Conservation (phyloP, 2,113 vertebrate species). For the Cebidichthys violaceus region DNA sequence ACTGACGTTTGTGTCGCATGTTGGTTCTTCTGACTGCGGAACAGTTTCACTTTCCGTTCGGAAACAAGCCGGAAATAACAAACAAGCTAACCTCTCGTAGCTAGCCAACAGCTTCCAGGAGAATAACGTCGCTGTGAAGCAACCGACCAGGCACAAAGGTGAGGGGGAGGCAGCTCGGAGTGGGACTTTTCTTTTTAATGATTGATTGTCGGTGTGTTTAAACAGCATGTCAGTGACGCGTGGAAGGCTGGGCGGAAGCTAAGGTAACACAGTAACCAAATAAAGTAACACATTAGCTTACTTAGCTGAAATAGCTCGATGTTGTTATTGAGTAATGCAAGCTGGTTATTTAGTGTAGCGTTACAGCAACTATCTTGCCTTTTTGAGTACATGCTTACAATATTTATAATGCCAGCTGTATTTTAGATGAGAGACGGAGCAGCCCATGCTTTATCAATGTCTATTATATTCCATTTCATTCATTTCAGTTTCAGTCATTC, state of each 20-base stretch:
- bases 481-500: neutral
- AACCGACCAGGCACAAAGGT: conserved; percentile 50
- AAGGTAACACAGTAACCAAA: too few relatives aligned
- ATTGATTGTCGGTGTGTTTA: neutral
- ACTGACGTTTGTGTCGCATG: neutral
- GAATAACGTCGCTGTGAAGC: conserved; percentile 26
- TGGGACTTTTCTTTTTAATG: neutral
- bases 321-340: neutral
- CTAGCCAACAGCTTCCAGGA: conserved; percentile 46
- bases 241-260: neutral
- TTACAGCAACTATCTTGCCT: too few relatives aligned
- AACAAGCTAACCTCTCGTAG: conserved; percentile 29
- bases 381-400: neutral
- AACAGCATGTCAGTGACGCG: neutral
- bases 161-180: conserved; percentile 15
- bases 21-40: too few relatives aligned
- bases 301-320: neutral
- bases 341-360: neutral
- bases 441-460: too few relatives aligned
- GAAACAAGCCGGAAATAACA: neutral
- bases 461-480: too few relatives aligned
- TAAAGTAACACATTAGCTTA: neutral
- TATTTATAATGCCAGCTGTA: neutral
- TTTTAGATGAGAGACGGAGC: neutral
- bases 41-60: neutral